Evolutionary conservation across 1,140 invertebrate species (phyloP), one percentile per base, ranked within the genome.

Genomic region (Physella acuta): DNA sequence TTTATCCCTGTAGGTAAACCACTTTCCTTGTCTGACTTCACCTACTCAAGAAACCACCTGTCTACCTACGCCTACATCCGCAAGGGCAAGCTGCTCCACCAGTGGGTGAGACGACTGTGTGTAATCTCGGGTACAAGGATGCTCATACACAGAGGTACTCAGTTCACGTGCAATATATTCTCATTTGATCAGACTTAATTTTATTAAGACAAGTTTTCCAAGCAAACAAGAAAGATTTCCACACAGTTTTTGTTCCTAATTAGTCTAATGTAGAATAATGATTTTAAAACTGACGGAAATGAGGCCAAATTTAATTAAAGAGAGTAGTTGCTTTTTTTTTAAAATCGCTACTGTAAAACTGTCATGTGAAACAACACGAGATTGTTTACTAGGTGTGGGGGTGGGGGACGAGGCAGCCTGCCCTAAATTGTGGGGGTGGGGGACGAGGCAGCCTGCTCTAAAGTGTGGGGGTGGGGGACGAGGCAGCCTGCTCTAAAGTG

Each of bases 1-100:
- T n/a, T n/a, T n/a, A n/a, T n/a, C n/a, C 31, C 70, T 76, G 71
- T 51, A 85, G 84, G 84, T 5, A 85, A 85, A 70, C 82, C 82
- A 1, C 8, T 20, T 44, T 44, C 39, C 20, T 56, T 83, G 44
- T 76, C 78, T 31, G 82, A 85, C 70, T 77, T 76, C 34, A 85
- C 82, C 24, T 83, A 81, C 55, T 80, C 83, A 16, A 73, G 82
- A 31, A 82, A 81, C 59, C 81, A 84, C 61, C 71, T 85, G 36
- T 71, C 78, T 30, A 67, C 78, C 3, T 78, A 77, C 59, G 68
- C 76, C 3, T 78, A 79, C 33, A 75, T 85, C 17, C 68, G 82
- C 5, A 84, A 82, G 63, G 83, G 83, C 33, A 82, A 82, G 62
- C 63, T 85, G 31, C 70, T 85, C 24, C 77, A 83, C 34, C 80